Percentiles rank a stretch among this genome's conserved stretches.
Conservation (phyloP, 2,888 invertebrate species). For the Agriopis marginaria region DNA sequence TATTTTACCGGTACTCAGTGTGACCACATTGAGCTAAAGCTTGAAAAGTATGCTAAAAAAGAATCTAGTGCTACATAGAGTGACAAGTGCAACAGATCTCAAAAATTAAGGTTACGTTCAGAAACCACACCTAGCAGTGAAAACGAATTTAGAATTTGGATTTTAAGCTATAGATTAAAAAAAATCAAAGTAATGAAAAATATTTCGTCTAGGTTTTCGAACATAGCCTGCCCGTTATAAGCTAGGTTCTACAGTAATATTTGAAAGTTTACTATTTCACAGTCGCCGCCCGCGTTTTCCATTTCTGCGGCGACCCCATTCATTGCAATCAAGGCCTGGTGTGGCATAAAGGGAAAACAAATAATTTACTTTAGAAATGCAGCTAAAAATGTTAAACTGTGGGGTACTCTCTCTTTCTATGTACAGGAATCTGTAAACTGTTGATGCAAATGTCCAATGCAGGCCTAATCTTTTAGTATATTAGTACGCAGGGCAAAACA, state of each 20-base stretch:
- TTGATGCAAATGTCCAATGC: constrained; percentile 43
- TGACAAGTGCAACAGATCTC: constrained; percentile 43
- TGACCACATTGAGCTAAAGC: constrained; percentile 34
- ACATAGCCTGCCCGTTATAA: constrained; percentile 79
- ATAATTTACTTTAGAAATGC: constrained; percentile 56
- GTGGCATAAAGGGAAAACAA: constrained; percentile 74
- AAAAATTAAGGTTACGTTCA: constrained; percentile 80
- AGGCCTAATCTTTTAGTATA: constrained; percentile 44
- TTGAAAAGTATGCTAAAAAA: constrained; percentile 20
- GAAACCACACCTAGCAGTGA: constrained; percentile 72
- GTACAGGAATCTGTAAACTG: constrained; percentile 14
- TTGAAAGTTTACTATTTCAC: constrained; percentile 77
- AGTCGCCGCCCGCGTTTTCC: constrained; percentile 73
- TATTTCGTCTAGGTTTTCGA: constrained; percentile 76
- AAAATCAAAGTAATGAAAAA: constrained; percentile 40
- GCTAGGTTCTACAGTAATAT: constrained; percentile 75
- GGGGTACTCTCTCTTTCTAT: not conserved
- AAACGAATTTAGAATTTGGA: constrained; percentile 53
- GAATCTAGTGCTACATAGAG: constrained; percentile 40
- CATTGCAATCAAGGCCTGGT: constrained; percentile 81
- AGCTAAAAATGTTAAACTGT: constrained; percentile 27
- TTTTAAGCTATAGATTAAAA: constrained; percentile 15
- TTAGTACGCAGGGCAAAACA: constrained; percentile 37
- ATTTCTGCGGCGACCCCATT: constrained; percentile 79
- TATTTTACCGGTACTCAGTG: not conserved